Evolutionary conservation across 2,888 invertebrate genomes (phyloP), one percentile per base, ranked within the genome.

Genomic region (Leptodirus hochenwartii): DNA sequence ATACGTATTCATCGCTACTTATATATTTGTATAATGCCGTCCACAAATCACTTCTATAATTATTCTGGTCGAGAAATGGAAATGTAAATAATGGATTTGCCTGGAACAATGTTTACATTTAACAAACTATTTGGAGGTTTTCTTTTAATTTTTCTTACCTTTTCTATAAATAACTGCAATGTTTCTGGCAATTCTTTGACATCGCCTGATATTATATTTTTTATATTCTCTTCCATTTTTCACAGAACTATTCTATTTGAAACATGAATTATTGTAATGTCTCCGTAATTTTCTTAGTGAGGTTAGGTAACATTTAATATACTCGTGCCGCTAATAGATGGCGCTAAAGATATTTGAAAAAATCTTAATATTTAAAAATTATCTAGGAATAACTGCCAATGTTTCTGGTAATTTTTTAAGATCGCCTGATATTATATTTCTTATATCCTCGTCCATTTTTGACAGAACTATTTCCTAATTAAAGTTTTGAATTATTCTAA

Each of bases 21-120:
- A 76, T 53, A 40, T 61, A 59, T 38, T 61, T 54, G 45, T 70
- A 71, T 31, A 78, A 46, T 16, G 58, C 57, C 13, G 60, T 56
- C 76, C 76, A 78, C 27, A 77, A 42, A 24, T 64, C 50, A 30
- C 54, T 53, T 40, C 73, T 56, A 36, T 58, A 56, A 39, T 62
- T 60, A 31, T 59, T 58, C 36, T 59, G 46, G 34, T 62, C 57
- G 37, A 78, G 49, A 44, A 62, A 63, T n/a, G 68, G 64, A 51
- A 79, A 76, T 15, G 50, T 53, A 45, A 69, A 72, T 2, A 54
- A 54, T 41, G 61, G 62, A 39, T 62, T 54, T 45, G 62, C 57
- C 70, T 72, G 47, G 31, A 57, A 55, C 9, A 27, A 32, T 10
- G 10, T 39, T 22, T 30, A 20, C 23, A 25, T 11, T 30, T 31